These are phyloP conservation scores for Trinectes maculatus DNA, from an alignment of 2,113 vertebrate species.

Conservation along the genomic window DNA sequence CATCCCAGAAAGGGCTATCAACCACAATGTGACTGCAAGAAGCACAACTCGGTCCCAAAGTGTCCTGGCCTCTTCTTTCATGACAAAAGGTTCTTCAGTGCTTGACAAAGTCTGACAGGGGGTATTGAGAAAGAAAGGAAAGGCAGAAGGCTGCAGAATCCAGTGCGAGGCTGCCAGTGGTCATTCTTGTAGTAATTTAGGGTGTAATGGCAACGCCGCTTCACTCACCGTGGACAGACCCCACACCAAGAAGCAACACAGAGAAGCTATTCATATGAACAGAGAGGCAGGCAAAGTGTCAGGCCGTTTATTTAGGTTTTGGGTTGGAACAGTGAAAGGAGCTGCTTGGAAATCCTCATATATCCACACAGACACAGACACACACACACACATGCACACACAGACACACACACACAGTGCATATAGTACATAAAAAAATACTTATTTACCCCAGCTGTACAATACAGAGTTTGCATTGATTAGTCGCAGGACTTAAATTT, in stretches of 20 bases:
- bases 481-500: background rate
- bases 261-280: slow-evolving; percentile 49
- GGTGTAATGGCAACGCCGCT: background rate
- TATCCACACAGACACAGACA: slow-evolving; percentile 52
- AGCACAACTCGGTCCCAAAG: background rate
- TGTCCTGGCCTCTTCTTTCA: background rate
- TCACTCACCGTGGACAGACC: slow-evolving; percentile 21
- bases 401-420: slow-evolving; percentile 53
- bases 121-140: too few relatives aligned
- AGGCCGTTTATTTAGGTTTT: slow-evolving; percentile 64
- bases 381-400: slow-evolving; percentile 43
- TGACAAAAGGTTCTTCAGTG: too few relatives aligned
- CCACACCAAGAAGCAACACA: slow-evolving; percentile 49
- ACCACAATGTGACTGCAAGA: too few relatives aligned
- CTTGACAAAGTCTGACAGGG: too few relatives aligned
- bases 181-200: background rate
- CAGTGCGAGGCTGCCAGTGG: too few relatives aligned
- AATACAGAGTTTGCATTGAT: slow-evolving; percentile 7
- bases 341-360: slow-evolving; percentile 46
- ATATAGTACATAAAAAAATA: slow-evolving; percentile 9
- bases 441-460: background rate
- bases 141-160: too few relatives aligned
- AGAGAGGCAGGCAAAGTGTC: slow-evolving; percentile 44
- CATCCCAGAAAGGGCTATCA: too few relatives aligned
- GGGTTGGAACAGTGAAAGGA: slow-evolving; percentile 43